Evolutionary conservation across 2,113 vertebrate genomes (phyloP).

Genomic region (Muscicapa adusta): DNA sequence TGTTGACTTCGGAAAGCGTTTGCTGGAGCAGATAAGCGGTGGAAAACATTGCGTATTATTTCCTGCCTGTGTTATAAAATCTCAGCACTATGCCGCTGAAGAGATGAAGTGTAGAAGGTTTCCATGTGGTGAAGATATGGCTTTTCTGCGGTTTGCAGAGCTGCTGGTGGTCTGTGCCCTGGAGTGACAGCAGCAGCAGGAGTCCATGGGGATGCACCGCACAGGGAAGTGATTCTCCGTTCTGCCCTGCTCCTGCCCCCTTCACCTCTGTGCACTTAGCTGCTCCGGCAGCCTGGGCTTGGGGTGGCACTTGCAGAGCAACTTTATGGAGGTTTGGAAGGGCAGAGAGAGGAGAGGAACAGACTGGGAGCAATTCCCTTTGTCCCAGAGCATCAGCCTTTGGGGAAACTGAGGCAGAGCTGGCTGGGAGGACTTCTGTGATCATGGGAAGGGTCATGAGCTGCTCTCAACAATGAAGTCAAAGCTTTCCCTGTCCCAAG

Average conservation of each 20-base stretch:
- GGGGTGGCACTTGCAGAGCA: background rate
- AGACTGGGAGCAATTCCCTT: background rate
- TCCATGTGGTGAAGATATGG: fast-evolving
- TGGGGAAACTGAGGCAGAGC: background rate
- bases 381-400: background rate
- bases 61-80: background rate
- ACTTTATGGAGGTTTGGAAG: background rate
- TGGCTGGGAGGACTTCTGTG: background rate
- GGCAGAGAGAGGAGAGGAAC: background rate
- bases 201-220: background rate
- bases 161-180: background rate
- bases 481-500: background rate
- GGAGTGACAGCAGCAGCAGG: background rate
- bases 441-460: background rate
- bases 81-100: fast-evolving
- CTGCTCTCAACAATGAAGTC: background rate
- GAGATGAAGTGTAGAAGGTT: background rate
- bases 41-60: background rate
- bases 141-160: background rate
- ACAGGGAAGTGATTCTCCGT: background rate
- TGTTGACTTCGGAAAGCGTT: background rate
- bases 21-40: background rate
- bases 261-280: background rate
- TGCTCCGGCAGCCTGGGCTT: background rate
- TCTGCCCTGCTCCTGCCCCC: background rate